A percentile compares a stretch with the other conserved stretches of the same genome.
Evolutionary conservation across 2,797 vertebrate genomes (phyloP).

Genomic region (Lagodon rhomboides): DNA sequence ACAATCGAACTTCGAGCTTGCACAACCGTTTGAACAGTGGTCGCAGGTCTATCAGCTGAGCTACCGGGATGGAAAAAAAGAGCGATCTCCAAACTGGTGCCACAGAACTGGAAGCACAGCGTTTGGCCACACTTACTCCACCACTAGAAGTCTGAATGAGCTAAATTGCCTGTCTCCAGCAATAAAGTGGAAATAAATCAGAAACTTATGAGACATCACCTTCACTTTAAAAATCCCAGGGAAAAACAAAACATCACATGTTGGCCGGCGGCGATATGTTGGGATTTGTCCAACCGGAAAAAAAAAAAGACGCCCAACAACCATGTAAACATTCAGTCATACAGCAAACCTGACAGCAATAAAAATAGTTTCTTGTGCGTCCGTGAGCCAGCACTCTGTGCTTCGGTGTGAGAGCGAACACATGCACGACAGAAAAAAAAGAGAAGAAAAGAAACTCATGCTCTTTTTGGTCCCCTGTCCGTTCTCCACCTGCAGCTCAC

Average conservation of each 20-base stretch:
- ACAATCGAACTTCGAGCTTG: too few species aligned
- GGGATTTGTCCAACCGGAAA: constrained; percentile 52
- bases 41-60: too few species aligned
- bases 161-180: constrained; percentile 29
- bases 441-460: constrained; percentile 17
- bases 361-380: constrained; percentile 19
- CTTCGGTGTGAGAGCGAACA: constrained; percentile 62
- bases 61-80: too few species aligned
- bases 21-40: too few species aligned
- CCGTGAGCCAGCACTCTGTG: constrained; percentile 42
- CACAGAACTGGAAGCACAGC: too few species aligned
- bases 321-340: constrained; percentile 51
- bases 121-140: constrained; percentile 4
- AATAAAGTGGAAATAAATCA: constrained; percentile 59
- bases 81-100: too few species aligned
- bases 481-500: constrained; percentile 80
- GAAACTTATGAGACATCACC: constrained; percentile 63
- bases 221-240: constrained; percentile 54
- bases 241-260: constrained; percentile 85
- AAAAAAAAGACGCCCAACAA: constrained; percentile 68
- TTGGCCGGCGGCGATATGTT: constrained; percentile 46
- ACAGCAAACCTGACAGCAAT: constrained; percentile 55
- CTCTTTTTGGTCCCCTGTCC: constrained; percentile 60
- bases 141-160: constrained; percentile 10
- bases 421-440: constrained; percentile 53